Evolutionary conservation across 2,888 invertebrate species (phyloP), one percentile per base, ranked within the genome.

Genomic region (Orchestes rusci): DNA sequence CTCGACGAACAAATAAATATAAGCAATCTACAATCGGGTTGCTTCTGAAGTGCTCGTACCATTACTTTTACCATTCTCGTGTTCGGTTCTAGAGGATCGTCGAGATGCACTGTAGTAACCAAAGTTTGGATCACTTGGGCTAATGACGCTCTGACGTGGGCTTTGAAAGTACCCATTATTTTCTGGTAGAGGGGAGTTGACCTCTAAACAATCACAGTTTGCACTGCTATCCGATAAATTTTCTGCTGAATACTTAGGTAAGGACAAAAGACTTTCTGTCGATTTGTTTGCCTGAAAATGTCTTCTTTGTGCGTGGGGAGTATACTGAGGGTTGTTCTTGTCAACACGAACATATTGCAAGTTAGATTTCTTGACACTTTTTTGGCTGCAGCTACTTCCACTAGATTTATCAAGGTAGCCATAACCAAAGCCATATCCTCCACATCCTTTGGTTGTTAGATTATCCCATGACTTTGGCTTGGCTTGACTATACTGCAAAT

Each of bases 401-500:
- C n/a, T n/a, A 2, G 55, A 48, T 1, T 84, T 82, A 57, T 87
- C 87, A 41, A 86, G 68, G 58, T 87, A 89, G 4, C 88, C 89
- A 59, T 88, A 90, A 54, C 89, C 89, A 57, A 87, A 89, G 2
- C 88, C 87, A 54, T 90, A 89, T 0, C 88, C 89, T 1, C 88
- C 87, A 53, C 86, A 82, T 0, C 84, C 83, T 69, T 88, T 89
- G 2, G 87, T 87, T 0, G 89, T 84, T 41, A 91, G 70, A 67
- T 90, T 90, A 62, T 90, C 90, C 89, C 90, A 90, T 0, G 89
- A 90, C 64, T 90, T 90, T 1, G 90, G 90, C 60, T 90, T 91
- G 1, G 65, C 66, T 37, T 56, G 55, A 30, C 51, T 53, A 54
- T 73, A 75, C 45, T 73, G 73, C 3, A 64, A 62, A 50, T 55